Conservation (phyloP, 1,140 invertebrate species). For the Zaprionus nigranus region DNA sequence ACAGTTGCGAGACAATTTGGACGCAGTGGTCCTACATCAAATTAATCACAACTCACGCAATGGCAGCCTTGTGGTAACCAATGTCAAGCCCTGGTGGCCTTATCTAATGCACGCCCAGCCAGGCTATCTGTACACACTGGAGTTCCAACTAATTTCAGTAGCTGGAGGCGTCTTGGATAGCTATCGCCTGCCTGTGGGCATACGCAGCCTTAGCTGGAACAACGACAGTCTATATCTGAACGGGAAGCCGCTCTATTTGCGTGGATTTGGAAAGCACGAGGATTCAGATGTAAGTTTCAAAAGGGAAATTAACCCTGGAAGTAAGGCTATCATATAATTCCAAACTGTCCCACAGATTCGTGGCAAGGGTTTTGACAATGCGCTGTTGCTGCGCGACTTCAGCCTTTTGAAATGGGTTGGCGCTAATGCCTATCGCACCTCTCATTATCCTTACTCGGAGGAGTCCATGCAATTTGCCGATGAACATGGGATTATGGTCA, state of each 20-base stretch:
- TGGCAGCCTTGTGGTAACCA: constrained; percentile 87
- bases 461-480: constrained; percentile 98
- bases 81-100: constrained; percentile 96
- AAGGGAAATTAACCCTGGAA: fast-evolving
- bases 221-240: constrained; percentile 93
- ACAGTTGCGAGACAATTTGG: constrained; percentile 44
- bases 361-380: constrained; percentile 95
- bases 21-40: constrained; percentile 53
- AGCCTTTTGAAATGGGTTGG: constrained; percentile 97
- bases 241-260: constrained; percentile 93
- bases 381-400: constrained; percentile 95
- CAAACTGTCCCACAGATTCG: constrained; percentile 87
- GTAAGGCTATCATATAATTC: not conserved
- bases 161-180: constrained; percentile 86
- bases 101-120: constrained; percentile 92
- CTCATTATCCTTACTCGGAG: constrained; percentile 99
- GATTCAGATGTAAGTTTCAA: constrained; percentile 91
- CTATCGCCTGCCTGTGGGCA: constrained; percentile 94
- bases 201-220: constrained; percentile 92
- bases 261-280: constrained; percentile 97
- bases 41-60: constrained; percentile 34
- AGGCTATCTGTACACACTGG: constrained; percentile 90
- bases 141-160: constrained; percentile 84
- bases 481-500: constrained; percentile 96
- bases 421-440: constrained; percentile 97